Evolutionary conservation across 2,113 vertebrate genomes (phyloP).

Genomic region (Manacus vitellinus): DNA sequence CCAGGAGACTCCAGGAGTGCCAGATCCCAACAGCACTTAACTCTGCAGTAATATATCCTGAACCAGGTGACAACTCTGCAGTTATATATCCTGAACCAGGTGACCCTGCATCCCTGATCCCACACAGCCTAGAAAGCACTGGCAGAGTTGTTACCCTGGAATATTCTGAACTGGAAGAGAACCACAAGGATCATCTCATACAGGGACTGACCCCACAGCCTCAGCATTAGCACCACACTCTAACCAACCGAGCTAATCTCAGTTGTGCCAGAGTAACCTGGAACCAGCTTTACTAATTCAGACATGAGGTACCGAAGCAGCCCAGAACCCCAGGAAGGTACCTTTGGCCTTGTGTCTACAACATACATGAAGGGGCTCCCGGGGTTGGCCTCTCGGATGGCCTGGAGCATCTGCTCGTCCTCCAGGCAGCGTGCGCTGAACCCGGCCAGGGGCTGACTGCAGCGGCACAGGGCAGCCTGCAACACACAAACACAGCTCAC

Average conservation of each 20-base stretch:
- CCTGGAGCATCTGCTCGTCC: slow-evolving; percentile 83
- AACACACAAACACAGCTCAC: background rate
- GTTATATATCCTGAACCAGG: fast-evolving
- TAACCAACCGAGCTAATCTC: too few species aligned
- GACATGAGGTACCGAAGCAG: background rate
- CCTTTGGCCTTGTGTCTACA: slow-evolving; percentile 85
- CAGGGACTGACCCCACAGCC: too few species aligned
- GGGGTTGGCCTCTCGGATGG: slow-evolving; percentile 80
- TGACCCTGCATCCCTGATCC: fast-evolving
- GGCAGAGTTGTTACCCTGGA: background rate
- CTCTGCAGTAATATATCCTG: fast-evolving
- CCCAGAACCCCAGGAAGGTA: slow-evolving; percentile 37
- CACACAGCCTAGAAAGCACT: background rate
- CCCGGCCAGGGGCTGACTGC: slow-evolving; percentile 82
- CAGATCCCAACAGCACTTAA: background rate
- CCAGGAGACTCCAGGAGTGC: background rate
- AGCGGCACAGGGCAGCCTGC: slow-evolving; percentile 84
- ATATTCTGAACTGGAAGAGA: too few species aligned
- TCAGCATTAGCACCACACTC: too few species aligned
- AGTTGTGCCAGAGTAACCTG: fast-evolving
- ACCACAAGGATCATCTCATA: too few species aligned
- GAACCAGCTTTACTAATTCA: background rate
- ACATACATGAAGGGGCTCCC: slow-evolving; percentile 83
- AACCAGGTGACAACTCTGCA: fast-evolving
- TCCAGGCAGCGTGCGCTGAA: slow-evolving; percentile 79